Base-by-base conservation (phyloP, 2,113 vertebrate genomes). In the Bagarius yarrelli region DNA sequence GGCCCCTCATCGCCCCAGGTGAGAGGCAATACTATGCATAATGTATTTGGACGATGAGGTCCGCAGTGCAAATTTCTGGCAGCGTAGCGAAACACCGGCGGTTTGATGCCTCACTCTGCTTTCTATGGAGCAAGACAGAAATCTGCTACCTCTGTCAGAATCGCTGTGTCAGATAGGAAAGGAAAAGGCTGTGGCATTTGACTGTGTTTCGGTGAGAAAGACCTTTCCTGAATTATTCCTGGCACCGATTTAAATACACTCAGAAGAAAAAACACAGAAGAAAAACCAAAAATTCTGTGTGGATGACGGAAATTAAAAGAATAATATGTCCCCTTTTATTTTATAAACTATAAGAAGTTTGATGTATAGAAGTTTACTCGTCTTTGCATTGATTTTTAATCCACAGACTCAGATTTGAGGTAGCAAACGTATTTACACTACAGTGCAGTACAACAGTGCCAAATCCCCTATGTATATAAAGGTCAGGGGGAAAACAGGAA, bases 11-110 rank as follows among this genome's bases (percentile, higher is more conserved):
- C 19, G 56, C 79, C 71, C 60, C 80, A 75, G 80, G 80, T 81
- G 71, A 81, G 60, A 75, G 27, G 61, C 60, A 75, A 53, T 61
- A 63, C 36, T 66, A 36, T 23, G 34, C 80, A 81, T 81, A 81
- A 81, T 81, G 59, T 75, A n/a, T 75, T 81, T 81, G 70, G 80
- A 81, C 80, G 75, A 66, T 75, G 71, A 81, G 80, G 71, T 75
- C 71, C 15, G n/a, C 67, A 71, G 80, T 64, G 71, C 71, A 81
- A 81, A 81, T 81, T 81, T 75, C 78, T 81, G 71, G 80, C 70
- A 81, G 71, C 50, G 19, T 56, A n/a, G 71, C 13, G 80, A 61
- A 81, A 81, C 71, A 81, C 80, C 57, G 71, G 80, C 66, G 80
- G 80, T 71, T 66, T 56, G 66, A 34, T 40, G 70, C 55, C 47